These are phyloP conservation scores for Bombus terrestris DNA, from an alignment of 1,140 invertebrate species.

Conservation along the genomic window DNA sequence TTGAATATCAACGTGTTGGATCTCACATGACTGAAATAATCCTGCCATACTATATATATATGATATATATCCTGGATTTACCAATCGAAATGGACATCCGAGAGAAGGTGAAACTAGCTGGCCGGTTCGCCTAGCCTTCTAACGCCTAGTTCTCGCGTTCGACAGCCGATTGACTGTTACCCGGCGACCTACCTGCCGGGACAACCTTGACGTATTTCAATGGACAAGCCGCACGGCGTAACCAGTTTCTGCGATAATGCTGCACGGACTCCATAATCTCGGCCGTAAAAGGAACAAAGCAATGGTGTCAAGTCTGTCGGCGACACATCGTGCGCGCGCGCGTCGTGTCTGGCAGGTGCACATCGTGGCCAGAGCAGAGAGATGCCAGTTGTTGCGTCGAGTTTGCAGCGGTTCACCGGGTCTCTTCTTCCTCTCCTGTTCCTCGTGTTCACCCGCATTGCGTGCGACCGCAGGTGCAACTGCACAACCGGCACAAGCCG, in stretches of 20 bases:
- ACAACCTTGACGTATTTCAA: conserved; percentile 66
- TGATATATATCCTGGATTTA: background rate
- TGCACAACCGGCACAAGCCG: conserved; percentile 20
- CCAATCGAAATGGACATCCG: background rate
- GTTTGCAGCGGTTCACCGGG: background rate
- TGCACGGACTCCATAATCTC: conserved; percentile 62
- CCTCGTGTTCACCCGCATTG: conserved; percentile 28
- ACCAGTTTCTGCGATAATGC: conserved; percentile 66
- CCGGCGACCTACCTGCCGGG: conserved; percentile 57
- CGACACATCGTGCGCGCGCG: conserved; percentile 32
- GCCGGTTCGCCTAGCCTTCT: conserved; percentile 2
- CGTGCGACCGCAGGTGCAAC: conserved; percentile 41
- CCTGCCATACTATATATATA: no score
- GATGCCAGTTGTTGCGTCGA: conserved; percentile 4
- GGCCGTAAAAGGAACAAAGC: conserved; percentile 67
- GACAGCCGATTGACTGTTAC: conserved; percentile 58
- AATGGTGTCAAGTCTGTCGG: conserved; percentile 66
- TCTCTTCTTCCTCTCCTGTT: background rate
- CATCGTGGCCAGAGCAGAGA: background rate
- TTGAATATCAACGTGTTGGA: no score
- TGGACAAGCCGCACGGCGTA: conserved; percentile 47
- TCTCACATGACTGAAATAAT: no score
- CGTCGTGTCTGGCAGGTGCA: conserved; percentile 21
- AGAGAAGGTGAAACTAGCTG: background rate
- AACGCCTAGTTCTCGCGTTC: conserved; percentile 21